phyloP scores from a whole-genome alignment of 2,888 invertebrate genomes.

The Biston stratarius region DNA sequence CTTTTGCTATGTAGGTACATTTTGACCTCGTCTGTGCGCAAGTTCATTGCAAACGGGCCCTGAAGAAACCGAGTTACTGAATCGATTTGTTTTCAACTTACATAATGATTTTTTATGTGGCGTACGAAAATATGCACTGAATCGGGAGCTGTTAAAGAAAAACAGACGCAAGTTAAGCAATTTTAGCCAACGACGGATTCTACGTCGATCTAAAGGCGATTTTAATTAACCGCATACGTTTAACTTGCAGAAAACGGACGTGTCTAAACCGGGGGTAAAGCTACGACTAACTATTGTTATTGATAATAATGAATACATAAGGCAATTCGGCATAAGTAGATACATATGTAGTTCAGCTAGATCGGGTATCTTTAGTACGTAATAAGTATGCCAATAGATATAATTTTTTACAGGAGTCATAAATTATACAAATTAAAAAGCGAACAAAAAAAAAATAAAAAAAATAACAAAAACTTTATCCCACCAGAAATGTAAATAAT shows the following conservation, averaged over 20 bases:
- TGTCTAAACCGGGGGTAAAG: no score
- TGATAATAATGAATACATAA: not conserved
- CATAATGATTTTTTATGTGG: slow-evolving; percentile 24
- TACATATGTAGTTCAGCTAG: no score
- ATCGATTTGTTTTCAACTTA: slow-evolving; percentile 33
- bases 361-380: no score
- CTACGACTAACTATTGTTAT: no score
- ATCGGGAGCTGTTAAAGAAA: not conserved
- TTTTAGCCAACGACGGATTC: no score
- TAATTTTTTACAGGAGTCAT: not conserved
- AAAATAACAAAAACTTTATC: no score
- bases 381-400: not conserved
- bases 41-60: slow-evolving; percentile 35
- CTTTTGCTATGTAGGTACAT: slow-evolving; percentile 22
- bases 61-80: slow-evolving; percentile 24
- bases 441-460: no score
- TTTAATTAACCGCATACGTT: no score
- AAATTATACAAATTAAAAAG: slow-evolving; percentile 14
- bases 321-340: not conserved
- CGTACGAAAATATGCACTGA: not conserved
- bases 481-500: no score
- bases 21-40: slow-evolving; percentile 32
- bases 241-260: no score
- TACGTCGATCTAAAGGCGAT: no score
- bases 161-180: no score